Evolutionary conservation across 2,888 invertebrate species (phyloP), one percentile per base, ranked within the genome.

Genomic region (Dorcus parallelipipedus): DNA sequence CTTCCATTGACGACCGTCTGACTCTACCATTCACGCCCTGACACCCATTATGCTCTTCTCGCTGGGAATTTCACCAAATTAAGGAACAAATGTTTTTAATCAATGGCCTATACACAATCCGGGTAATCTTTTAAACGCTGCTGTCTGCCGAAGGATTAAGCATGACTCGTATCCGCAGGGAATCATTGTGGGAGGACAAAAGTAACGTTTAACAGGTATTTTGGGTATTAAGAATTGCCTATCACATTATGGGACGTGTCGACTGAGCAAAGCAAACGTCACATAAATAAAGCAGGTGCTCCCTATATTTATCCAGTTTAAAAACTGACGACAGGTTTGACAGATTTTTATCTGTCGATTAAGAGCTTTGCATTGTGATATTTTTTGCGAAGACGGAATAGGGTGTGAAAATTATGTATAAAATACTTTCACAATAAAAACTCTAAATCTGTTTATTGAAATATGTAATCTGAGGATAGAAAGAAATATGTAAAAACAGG

Each of bases 1-100:
- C 41, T 39, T 26, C 54, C 64, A 62, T 64, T 66, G 54, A 63
- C 52, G 45, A 54, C 47, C 38, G 67, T 69, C 59, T 71, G 71
- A 73, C 73, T 73, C 69, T 62, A 60, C 67, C 69, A 71, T 73
- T 71, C 69, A 69, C 43, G 47, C 60, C 58, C 70, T 71, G 54
- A 63, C 70, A 68, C 59, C 60, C 68, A 71, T 71, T 72, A 68
- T 73, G 60, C 56, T 52, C 23, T 49, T 20, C 57, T 59, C 67
- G 61, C 64, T 33, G 66, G 68, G 69, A 73, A 73, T 73, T 73
- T 72, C 67, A 70, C 71, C 71, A 74, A 74, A 74, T 75, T 75
- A 74, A 74, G 68, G 67, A 70, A 73, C 74, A 74, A 75, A 75
- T 74, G 74, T 74, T 73, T 74, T 74, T 75, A 74, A 75, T 75